These are phyloP conservation scores for Athene noctua DNA, from an alignment of 2,113 vertebrate genomes.

Conservation along the genomic window DNA sequence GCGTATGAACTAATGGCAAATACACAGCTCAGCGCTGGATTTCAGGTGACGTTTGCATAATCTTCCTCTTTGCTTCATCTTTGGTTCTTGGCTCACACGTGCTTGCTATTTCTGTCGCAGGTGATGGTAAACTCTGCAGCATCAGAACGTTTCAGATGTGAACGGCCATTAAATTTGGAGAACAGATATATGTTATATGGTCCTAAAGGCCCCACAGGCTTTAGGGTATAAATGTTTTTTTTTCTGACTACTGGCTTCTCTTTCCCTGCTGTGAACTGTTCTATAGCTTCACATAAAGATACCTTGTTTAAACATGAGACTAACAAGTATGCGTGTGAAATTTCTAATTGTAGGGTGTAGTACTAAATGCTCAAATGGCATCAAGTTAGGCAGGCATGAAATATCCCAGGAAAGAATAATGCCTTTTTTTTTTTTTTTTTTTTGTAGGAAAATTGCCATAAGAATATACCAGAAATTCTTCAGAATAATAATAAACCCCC, in stretches of 20 bases:
- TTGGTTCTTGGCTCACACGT: not conserved
- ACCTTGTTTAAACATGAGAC: not conserved
- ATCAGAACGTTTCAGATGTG: not conserved
- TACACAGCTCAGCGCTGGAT: not conserved
- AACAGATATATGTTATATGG: conserved; percentile 15
- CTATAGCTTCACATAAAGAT: not conserved
- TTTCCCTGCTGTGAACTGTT: not conserved
- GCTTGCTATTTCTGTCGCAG: not conserved
- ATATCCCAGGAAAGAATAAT: not conserved
- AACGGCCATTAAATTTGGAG: not conserved
- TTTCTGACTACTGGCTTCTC: not conserved
- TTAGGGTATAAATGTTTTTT: not conserved
- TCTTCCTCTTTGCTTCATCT: not conserved
- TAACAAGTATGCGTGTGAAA: not conserved
- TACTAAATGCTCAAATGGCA: not conserved
- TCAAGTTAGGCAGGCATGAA: not conserved
- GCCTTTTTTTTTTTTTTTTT: not conserved
- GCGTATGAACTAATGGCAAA: not conserved
- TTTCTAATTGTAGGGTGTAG: not conserved
- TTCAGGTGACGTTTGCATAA: not conserved
- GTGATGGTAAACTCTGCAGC: not conserved
- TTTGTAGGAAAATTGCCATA: not conserved
- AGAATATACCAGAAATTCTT: not conserved
- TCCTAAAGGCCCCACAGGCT: conserved; percentile 58
- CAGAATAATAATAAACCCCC: too few species aligned